A percentile compares a stretch with the other conserved stretches of the same genome.
Conservation (phyloP, 2,888 invertebrate species). For the Sylvicola cinctus region DNA sequence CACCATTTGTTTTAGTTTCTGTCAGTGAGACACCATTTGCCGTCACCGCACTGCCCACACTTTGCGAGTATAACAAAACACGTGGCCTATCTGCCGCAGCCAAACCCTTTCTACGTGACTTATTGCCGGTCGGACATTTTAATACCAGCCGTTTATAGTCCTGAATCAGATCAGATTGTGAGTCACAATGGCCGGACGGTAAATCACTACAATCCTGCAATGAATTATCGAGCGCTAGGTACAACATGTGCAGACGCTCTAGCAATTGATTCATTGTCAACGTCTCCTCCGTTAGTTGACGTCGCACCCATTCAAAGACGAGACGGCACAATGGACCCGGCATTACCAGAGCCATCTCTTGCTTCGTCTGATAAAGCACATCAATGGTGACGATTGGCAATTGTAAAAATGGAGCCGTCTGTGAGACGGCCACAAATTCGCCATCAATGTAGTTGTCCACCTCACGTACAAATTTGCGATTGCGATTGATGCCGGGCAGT, state of each 20-base stretch:
- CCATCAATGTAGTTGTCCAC: constrained; percentile 50
- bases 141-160: constrained; percentile 43
- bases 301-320: constrained; percentile 40
- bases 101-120: constrained; percentile 22
- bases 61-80: constrained; percentile 37
- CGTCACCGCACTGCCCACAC: constrained; percentile 25
- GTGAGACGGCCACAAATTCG: constrained; percentile 40
- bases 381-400: constrained; percentile 51
- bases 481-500: constrained; percentile 35
- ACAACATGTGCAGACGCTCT: constrained; percentile 11
- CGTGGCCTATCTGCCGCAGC: constrained; percentile 37
- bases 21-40: constrained; percentile 11
- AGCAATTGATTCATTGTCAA: constrained; percentile 12
- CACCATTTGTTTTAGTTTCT: constrained; percentile 20
- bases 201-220: constrained; percentile 62
- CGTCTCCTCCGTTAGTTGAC: constrained; percentile 22
- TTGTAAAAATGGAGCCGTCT: constrained; percentile 10
- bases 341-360: constrained; percentile 38
- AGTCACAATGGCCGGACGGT: constrained; percentile 29
- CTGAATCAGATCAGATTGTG: constrained; percentile 55
- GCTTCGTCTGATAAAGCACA: constrained; percentile 49
- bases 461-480: constrained; percentile 35
- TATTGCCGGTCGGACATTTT: constrained; percentile 11
- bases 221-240: constrained; percentile 41
- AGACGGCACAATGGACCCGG: constrained; percentile 37